Evolutionary conservation across 2,113 vertebrate genomes (phyloP), one percentile per base, ranked within the genome.

Genomic region (Sapajus apella): DNA sequence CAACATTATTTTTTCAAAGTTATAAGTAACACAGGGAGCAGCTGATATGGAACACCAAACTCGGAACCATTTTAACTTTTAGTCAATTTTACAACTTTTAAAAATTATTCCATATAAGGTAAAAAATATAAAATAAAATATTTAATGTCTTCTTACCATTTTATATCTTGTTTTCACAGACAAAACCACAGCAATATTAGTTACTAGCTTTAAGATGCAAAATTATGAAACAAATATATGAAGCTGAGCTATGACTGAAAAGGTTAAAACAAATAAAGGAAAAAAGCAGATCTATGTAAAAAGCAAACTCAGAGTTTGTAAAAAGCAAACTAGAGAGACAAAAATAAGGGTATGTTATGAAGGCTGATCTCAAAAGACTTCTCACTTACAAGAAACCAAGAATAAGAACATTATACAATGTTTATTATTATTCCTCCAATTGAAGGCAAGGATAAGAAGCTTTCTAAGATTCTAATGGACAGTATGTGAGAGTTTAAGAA

Each of bases 151-250:
- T 75, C 68, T 87, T 79, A 76, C 18, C 35, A 61, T 50, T 81
- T 97, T 90, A 11, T 40, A 95, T n/a, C 94, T 81, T 55, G 27
- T 97, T 97, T 90, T 94, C 52, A 94, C 45, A 96, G 94, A 12
- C 58, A 97, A 97, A 55, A 79, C 84, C 95, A 66, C 0, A 93
- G 68, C 58, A 90, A n/a, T 96, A 79, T 87, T 40, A 97, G 37
- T 70, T 76, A 97, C 35, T 23, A 18, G 56, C 93, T 92, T 92
- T 87, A 95, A 84, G 50, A 95, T 66, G 92, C 56, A 96, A 87
- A 98, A 97, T 87, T 80, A 94, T 35, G 21, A 55, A 91, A 97
- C n/a, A 90, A 55, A 86, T 4, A 11, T 13, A 95, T 55, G 75
- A 84, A 89, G 23, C 21, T 92, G 25, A 95, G 14, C 81, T 94